phyloP scores from a whole-genome alignment of 1,140 invertebrate genomes.

The Lineus longissimus region DNA sequence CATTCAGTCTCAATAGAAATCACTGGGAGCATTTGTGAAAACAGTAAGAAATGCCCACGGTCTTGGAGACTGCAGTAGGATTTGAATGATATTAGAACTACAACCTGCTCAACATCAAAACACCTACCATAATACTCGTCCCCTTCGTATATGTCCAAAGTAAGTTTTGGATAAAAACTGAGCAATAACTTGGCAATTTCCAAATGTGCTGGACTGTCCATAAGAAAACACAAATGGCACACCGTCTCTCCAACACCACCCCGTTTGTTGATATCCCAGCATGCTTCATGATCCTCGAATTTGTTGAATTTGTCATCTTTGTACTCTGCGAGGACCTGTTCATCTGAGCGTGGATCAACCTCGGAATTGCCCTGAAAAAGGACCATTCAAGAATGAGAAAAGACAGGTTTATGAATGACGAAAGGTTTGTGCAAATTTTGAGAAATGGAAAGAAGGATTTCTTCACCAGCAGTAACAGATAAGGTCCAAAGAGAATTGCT shows the following conservation, averaged over 20 bases:
- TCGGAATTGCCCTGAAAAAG: conserved; percentile 21
- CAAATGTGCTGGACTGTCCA: conserved; percentile 83
- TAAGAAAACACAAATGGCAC: conserved; percentile 90
- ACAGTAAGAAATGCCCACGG: too few relatives aligned
- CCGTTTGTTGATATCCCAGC: conserved; percentile 95
- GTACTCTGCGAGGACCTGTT: conserved; percentile 32
- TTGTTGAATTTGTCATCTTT: conserved; percentile 39
- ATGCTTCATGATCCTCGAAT: conserved; percentile 53
- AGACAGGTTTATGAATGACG: too few relatives aligned
- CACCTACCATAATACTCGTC: conserved; percentile 87
- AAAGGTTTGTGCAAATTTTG: too few relatives aligned
- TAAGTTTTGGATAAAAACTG: conserved; percentile 85
- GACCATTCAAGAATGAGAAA: too few relatives aligned
- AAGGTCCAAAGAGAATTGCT: too few relatives aligned
- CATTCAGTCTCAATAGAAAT: too few relatives aligned
- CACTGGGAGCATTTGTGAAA: too few relatives aligned
- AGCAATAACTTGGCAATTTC: conserved; percentile 79
- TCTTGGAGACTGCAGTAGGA: background rate
- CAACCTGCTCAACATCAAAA: too few relatives aligned
- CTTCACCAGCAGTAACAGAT: too few relatives aligned
- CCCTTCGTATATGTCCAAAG: conserved; percentile 91
- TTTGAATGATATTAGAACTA: conserved; percentile 6
- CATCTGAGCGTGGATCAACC: conserved; percentile 25
- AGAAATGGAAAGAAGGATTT: too few relatives aligned
- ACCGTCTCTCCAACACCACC: conserved; percentile 91